Conservation (phyloP, 2,797 vertebrate genomes). For the Pempheris klunzingeri region DNA sequence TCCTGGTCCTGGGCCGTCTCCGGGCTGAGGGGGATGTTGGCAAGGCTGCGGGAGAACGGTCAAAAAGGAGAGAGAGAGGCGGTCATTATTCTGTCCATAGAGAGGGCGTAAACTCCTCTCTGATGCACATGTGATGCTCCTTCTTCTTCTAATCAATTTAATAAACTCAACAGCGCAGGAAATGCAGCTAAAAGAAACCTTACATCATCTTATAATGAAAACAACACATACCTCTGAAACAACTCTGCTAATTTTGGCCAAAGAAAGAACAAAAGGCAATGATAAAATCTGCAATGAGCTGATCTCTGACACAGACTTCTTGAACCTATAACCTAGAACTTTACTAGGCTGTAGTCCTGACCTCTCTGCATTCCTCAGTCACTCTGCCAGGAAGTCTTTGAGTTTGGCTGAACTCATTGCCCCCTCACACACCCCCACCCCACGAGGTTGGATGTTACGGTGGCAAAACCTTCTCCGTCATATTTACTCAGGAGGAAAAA, state of each 20-base stretch:
- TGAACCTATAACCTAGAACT: slow-evolving; percentile 36
- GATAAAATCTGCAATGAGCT: neutral
- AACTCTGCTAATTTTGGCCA: neutral
- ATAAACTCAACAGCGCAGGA: neutral
- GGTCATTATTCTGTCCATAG: neutral
- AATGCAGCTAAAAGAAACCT: neutral
- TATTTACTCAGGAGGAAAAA: slow-evolving; percentile 38
- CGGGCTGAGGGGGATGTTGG: slow-evolving; percentile 96
- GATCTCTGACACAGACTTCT: neutral
- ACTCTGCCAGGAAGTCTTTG: slow-evolving; percentile 23
- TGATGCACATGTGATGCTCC: neutral
- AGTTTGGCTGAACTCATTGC: slow-evolving; percentile 59
- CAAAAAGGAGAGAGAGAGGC: neutral
- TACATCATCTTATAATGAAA: no score
- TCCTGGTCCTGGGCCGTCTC: slow-evolving; percentile 99
- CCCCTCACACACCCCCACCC: slow-evolving; percentile 14
- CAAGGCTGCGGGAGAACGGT: slow-evolving; percentile 85
- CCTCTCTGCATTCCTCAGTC: slow-evolving; percentile 54
- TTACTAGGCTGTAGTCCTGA: neutral
- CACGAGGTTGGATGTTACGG: slow-evolving; percentile 11
- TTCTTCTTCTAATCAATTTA: neutral
- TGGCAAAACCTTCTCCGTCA: slow-evolving; percentile 19
- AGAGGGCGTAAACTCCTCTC: neutral
- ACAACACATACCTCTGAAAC: neutral
- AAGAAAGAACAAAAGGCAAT: neutral